phyloP scores from a whole-genome alignment of 2,797 vertebrate genomes.

The Nannoperca australis region DNA sequence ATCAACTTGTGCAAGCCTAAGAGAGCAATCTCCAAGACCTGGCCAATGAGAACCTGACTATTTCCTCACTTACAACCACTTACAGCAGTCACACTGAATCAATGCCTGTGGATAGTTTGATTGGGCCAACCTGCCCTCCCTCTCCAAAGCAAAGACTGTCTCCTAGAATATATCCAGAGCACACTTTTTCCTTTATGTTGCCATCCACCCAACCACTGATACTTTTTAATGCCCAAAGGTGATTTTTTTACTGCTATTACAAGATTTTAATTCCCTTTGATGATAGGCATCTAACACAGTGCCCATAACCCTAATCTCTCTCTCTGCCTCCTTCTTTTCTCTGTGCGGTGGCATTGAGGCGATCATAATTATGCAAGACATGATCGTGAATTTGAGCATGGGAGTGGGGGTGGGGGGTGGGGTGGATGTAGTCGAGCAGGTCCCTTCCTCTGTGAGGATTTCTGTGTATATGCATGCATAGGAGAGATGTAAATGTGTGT shows the following conservation, averaged over 20 bases:
- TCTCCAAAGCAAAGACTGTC: slow-evolving; percentile 51
- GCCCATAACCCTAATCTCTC: slow-evolving; percentile 61
- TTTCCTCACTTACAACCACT: slow-evolving; percentile 74
- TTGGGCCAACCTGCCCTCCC: slow-evolving; percentile 42
- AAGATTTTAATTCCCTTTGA: slow-evolving; percentile 79
- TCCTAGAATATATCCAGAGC: slow-evolving; percentile 42
- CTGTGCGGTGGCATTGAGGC: slow-evolving; percentile 45
- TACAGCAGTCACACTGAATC: slow-evolving; percentile 77
- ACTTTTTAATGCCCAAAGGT: slow-evolving; percentile 59
- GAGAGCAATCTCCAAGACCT: slow-evolving; percentile 61
- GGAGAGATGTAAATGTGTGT: slow-evolving; percentile 33
- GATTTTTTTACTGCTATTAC: slow-evolving; percentile 74
- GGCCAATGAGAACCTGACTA: slow-evolving; percentile 66
- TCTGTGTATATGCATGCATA: background rate
- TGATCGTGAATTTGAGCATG: slow-evolving; percentile 17
- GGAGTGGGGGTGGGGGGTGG: no score
- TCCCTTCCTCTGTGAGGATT: slow-evolving; percentile 16
- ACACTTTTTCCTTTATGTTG: slow-evolving; percentile 38
- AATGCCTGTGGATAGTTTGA: slow-evolving; percentile 69
- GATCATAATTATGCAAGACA: slow-evolving; percentile 48
- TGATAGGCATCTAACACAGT: slow-evolving; percentile 70
- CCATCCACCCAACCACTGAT: slow-evolving; percentile 33
- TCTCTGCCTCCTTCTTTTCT: slow-evolving; percentile 30
- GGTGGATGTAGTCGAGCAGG: background rate
- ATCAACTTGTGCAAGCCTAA: slow-evolving; percentile 56